Evolutionary conservation across 2,888 invertebrate genomes (phyloP).

Genomic region (Melanotus villosus): DNA sequence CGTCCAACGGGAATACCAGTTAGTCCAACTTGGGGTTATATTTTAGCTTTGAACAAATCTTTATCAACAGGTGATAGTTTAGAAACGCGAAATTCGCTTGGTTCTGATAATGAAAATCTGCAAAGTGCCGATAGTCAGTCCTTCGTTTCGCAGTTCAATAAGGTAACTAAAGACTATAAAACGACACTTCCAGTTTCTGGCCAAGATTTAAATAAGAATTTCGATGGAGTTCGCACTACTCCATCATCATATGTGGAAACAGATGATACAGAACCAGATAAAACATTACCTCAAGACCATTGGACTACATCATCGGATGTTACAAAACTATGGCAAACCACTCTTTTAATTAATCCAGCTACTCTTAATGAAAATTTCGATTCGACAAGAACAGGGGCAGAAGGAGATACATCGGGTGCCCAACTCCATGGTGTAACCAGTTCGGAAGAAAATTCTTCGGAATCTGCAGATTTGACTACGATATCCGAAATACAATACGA

Average conservation of each 20-base stretch:
- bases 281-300: constrained; percentile 60
- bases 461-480: constrained; percentile 32
- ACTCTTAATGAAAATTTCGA: constrained; percentile 76
- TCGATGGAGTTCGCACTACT: no score
- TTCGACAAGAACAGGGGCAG: constrained; percentile 52
- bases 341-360: constrained; percentile 79
- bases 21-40: constrained; percentile 56
- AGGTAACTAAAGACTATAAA: constrained; percentile 61
- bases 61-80: constrained; percentile 49
- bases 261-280: neutral
- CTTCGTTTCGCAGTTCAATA: constrained; percentile 74
- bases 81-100: constrained; percentile 60
- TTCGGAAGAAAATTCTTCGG: constrained; percentile 39
- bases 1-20: constrained; percentile 63
- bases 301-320: constrained; percentile 67
- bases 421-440: constrained; percentile 4
- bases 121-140: constrained; percentile 81
- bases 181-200: constrained; percentile 5
- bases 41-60: constrained; percentile 58
- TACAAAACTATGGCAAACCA: constrained; percentile 77
- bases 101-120: constrained; percentile 73
- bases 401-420: neutral
- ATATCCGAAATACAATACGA: constrained; percentile 64
- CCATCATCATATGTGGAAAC: neutral
- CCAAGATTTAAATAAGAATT: no score